Evolutionary conservation across 2,888 invertebrate genomes (phyloP).

Genomic region (Tolmerus cingulatus): DNA sequence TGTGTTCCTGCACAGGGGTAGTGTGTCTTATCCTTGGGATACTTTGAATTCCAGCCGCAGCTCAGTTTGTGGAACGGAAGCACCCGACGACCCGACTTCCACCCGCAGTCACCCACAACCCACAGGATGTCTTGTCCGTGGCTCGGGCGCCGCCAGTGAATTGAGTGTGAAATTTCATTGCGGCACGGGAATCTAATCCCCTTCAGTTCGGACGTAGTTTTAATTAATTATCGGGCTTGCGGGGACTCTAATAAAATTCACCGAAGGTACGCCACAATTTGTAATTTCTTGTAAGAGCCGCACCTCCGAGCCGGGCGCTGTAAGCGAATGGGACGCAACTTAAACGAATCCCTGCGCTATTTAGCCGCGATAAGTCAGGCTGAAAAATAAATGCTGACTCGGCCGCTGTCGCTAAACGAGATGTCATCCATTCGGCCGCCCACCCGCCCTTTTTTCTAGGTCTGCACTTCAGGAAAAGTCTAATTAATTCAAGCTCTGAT

Average conservation of each 20-base stretch:
- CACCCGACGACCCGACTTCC: background rate
- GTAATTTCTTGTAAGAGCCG: background rate
- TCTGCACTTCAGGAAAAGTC: conserved; percentile 7
- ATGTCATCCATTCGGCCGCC: background rate
- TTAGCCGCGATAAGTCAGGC: background rate
- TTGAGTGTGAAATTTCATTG: background rate
- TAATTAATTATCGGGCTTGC: background rate
- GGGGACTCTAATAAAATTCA: background rate
- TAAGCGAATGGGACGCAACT: background rate
- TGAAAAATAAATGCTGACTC: background rate
- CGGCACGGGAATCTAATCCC: background rate
- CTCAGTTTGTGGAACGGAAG: background rate
- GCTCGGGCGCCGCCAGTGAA: background rate
- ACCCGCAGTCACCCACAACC: background rate
- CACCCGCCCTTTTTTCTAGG: background rate
- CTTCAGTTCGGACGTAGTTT: background rate
- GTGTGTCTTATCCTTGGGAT: background rate
- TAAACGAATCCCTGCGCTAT: background rate
- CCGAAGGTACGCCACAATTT: background rate
- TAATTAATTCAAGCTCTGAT: conserved; percentile 22
- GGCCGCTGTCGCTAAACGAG: background rate
- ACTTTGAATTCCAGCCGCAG: background rate
- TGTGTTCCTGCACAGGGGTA: background rate
- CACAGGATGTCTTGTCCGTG: background rate
- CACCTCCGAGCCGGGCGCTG: background rate